These are phyloP conservation scores for Anarhynchus alexandrinus DNA, from an alignment of 2,113 vertebrate genomes.

Conservation along the genomic window DNA sequence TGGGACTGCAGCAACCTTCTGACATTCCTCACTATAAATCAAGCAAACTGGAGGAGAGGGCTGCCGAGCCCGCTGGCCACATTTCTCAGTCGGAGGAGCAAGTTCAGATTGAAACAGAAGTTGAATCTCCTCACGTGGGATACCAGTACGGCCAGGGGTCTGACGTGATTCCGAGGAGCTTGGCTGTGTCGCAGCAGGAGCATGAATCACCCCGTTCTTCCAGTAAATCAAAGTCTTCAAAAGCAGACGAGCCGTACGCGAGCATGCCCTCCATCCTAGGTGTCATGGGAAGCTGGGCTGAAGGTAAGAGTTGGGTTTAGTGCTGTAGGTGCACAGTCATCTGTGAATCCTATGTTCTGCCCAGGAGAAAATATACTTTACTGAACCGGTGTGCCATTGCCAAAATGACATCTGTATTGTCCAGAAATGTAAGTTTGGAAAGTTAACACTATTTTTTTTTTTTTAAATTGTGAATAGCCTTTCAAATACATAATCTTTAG, in stretches of 20 bases:
- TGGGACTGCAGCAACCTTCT: constrained; percentile 63
- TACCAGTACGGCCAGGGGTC: constrained; percentile 63
- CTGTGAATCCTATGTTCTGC: background rate
- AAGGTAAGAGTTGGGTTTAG: constrained; percentile 71
- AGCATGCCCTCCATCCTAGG: constrained; percentile 78
- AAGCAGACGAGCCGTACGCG: constrained; percentile 80
- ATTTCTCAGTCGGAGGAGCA: constrained; percentile 54
- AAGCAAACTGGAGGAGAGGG: constrained; percentile 66
- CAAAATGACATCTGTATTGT: background rate
- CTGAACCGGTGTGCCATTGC: accelerated
- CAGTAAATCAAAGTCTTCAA: constrained; percentile 57
- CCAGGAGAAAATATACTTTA: accelerated
- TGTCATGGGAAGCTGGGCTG: constrained; percentile 81
- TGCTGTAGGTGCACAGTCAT: accelerated
- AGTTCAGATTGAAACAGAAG: constrained; percentile 47
- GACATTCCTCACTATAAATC: constrained; percentile 67
- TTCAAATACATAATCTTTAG: background rate
- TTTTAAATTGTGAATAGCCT: background rate
- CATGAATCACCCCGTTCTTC: background rate
- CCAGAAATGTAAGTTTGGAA: background rate
- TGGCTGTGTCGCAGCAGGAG: constrained; percentile 50
- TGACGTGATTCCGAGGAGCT: constrained; percentile 52
- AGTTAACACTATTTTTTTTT: background rate
- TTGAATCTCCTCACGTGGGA: constrained; percentile 37
- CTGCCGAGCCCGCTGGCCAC: constrained; percentile 50